These are phyloP conservation scores for Cricetomys ansorgei DNA, from an alignment of 2,113 vertebrate species.

Conservation along the genomic window DNA sequence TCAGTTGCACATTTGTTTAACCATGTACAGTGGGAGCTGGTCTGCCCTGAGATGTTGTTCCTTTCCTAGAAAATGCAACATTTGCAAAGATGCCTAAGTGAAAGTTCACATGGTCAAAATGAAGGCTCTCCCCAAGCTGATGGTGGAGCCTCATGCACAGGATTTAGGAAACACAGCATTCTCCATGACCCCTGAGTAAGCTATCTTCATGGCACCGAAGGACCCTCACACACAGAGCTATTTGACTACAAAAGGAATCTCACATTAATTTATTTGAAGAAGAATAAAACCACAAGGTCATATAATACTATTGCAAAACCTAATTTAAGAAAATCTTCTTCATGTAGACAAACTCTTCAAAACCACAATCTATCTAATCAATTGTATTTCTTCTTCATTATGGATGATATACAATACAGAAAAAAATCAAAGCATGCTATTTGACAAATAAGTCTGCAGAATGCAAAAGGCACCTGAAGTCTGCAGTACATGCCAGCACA, in stretches of 20 bases:
- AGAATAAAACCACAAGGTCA: background rate
- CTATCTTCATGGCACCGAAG: background rate
- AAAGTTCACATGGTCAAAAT: background rate
- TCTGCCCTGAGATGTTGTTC: background rate
- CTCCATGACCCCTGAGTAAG: background rate
- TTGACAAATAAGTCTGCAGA: background rate
- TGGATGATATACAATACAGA: background rate
- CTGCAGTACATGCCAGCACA: background rate
- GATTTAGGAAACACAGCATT: background rate
- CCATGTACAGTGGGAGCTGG: background rate
- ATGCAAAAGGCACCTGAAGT: background rate
- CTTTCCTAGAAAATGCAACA: background rate
- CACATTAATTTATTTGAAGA: background rate
- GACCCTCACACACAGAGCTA: background rate
- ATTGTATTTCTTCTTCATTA: background rate
- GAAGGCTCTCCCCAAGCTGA: background rate
- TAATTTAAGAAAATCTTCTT: background rate
- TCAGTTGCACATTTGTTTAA: background rate
- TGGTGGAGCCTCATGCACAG: background rate
- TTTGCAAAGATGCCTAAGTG: background rate
- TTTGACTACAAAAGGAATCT: constrained; percentile 19
- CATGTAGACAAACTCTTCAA: background rate
- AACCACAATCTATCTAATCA: background rate
- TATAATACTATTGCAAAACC: background rate
- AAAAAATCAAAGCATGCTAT: background rate